phyloP scores from a whole-genome alignment of 2,888 invertebrate species.

The Drosophila borealis region DNA sequence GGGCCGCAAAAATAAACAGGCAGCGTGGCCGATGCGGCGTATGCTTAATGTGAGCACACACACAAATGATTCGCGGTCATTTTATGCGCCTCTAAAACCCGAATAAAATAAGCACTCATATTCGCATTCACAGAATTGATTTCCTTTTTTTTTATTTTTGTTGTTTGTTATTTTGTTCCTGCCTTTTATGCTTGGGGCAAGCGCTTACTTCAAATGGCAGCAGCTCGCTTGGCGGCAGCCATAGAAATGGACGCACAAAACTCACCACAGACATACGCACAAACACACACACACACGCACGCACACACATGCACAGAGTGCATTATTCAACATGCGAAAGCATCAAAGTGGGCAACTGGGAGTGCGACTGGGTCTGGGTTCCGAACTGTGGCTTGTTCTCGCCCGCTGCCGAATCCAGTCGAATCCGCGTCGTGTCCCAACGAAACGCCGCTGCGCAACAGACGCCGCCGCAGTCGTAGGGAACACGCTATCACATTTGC shows the following conservation, averaged over 20 bases:
- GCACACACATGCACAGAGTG: constrained; percentile 1
- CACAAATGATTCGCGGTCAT: constrained; percentile 9
- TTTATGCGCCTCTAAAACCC: constrained; percentile 40
- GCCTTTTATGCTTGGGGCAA: constrained; percentile 15
- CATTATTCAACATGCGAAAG: constrained; percentile 36
- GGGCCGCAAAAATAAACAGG: constrained; percentile 19
- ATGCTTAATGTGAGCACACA: constrained; percentile 23
- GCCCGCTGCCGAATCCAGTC: constrained; percentile 54
- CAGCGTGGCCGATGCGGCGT: constrained; percentile 8
- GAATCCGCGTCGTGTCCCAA: constrained; percentile 51
- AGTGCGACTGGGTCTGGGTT: neutral
- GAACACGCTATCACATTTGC: constrained; percentile 27
- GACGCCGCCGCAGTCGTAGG: constrained; percentile 23
- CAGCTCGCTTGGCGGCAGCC: constrained; percentile 46
- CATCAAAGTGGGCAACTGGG: constrained; percentile 16
- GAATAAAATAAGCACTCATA: constrained; percentile 22
- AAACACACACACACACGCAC: constrained; percentile 3
- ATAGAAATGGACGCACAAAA: constrained; percentile 51
- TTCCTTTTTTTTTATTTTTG: too few relatives aligned
- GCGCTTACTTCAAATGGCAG: constrained; percentile 11
- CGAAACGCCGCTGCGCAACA: constrained; percentile 40
- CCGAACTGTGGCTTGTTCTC: constrained; percentile 16
- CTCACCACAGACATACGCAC: constrained; percentile 50
- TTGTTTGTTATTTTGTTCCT: constrained; percentile 5
- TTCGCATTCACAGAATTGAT: constrained; percentile 23